Conservation (phyloP, 2,797 vertebrate species). For the Sylvia borin region DNA sequence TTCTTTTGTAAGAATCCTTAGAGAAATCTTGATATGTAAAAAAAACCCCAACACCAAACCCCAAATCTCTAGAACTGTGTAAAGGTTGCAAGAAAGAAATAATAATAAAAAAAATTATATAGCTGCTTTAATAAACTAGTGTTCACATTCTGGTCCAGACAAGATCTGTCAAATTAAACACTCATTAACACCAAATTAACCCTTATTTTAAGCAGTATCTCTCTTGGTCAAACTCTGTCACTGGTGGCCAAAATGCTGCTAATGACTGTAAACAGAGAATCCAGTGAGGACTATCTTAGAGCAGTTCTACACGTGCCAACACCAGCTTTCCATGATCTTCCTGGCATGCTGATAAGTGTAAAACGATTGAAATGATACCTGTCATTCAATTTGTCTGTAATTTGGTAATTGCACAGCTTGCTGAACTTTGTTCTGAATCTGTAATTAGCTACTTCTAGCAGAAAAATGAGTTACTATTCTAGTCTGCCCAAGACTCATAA, state of each 20-base stretch:
- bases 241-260: not conserved
- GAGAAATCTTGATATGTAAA: not conserved
- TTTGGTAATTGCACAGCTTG: constrained; percentile 34
- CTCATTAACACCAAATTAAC: not conserved
- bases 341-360: not conserved
- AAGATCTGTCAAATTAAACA: not conserved
- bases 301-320: not conserved
- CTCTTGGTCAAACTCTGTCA: not conserved
- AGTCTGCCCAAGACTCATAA: not conserved
- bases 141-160: not conserved
- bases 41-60: not conserved
- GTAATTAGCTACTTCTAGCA: constrained; percentile 27
- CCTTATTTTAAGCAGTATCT: not conserved
- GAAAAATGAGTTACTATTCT: constrained; percentile 57
- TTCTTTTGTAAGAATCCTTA: not conserved
- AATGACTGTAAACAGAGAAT: not conserved
- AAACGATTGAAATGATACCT: constrained; percentile 9
- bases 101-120: not conserved
- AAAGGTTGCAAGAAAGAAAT: not conserved
- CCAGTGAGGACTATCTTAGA: not conserved
- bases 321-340: not conserved
- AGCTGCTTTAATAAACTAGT: not conserved
- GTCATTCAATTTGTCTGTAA: constrained; percentile 36
- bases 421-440: constrained; percentile 45
- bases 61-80: not conserved